Evolutionary conservation across 2,888 invertebrate genomes (phyloP).

Genomic region (Synanthedon tipuliformis): DNA sequence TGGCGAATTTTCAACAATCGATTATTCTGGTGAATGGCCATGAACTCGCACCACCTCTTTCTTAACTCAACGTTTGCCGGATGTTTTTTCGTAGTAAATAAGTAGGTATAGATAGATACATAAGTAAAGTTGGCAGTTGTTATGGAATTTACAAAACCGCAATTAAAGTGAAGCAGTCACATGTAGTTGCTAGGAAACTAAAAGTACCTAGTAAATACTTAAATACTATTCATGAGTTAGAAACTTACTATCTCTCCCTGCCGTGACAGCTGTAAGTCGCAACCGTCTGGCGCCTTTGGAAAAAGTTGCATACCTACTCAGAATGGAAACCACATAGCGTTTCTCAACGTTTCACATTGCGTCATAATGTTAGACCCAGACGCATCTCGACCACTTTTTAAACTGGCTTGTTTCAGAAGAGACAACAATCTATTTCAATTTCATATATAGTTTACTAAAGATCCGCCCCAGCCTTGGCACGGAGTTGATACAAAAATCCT

Average conservation of each 20-base stretch:
- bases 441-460: too few relatives aligned
- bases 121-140: neutral
- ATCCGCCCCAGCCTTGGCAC: too few relatives aligned
- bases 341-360: conserved; percentile 36
- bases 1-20: conserved; percentile 42
- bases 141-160: neutral
- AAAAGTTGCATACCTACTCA: conserved; percentile 39
- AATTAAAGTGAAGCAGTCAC: neutral
- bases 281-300: conserved; percentile 40
- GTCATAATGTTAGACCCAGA: conserved; percentile 27
- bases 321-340: conserved; percentile 38
- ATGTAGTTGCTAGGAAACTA: neutral
- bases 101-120: conserved; percentile 20
- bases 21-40: conserved; percentile 48
- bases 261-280: conserved; percentile 21
- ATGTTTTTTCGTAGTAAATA: conserved; percentile 27
- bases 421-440: too few relatives aligned
- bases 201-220: conserved; percentile 15
- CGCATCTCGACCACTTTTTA: conserved; percentile 35
- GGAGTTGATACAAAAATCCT: too few relatives aligned
- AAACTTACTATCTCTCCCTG: conserved; percentile 25
- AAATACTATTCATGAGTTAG: conserved; percentile 46
- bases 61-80: conserved; percentile 15
- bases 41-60: conserved; percentile 45
- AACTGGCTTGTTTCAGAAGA: conserved; percentile 3